Evolutionary conservation across 2,888 invertebrate genomes (phyloP).

Genomic region (Erebia ligea): DNA sequence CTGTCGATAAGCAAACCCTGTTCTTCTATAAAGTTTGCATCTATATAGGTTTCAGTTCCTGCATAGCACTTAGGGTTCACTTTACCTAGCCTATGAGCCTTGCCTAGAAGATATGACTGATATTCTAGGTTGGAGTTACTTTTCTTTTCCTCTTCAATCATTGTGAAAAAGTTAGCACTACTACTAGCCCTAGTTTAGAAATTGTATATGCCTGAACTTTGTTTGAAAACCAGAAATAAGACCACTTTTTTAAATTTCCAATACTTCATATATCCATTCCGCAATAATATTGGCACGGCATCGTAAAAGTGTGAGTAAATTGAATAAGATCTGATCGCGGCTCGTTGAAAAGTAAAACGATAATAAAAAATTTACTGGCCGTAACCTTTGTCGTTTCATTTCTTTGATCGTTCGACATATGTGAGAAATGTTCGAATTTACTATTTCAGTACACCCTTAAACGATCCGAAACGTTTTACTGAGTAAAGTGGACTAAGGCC

Average conservation of each 20-base stretch:
- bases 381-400: conserved; percentile 22
- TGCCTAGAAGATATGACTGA: too few relatives aligned
- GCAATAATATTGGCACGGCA: conserved; percentile 3
- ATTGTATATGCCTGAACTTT: too few relatives aligned
- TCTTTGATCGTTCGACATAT: conserved; percentile 15
- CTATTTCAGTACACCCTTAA: neutral
- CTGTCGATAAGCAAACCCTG: neutral
- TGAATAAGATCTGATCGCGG: conserved; percentile 5
- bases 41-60: too few relatives aligned
- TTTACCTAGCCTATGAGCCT: too few relatives aligned
- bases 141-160: too few relatives aligned
- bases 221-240: neutral
- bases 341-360: conserved; percentile 12
- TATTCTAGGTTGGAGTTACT: too few relatives aligned
- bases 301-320: neutral
- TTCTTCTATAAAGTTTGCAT: neutral
- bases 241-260: neutral
- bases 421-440: conserved; percentile 16
- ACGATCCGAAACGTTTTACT: too few relatives aligned
- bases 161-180: too few relatives aligned
- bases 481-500: too few relatives aligned
- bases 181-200: too few relatives aligned
- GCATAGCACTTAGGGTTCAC: too few relatives aligned
- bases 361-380: conserved; percentile 22
- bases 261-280: neutral